Evolutionary conservation across 2,113 vertebrate genomes (phyloP), one percentile per base, ranked within the genome.

Genomic region (Cynoglossus semilaevis): DNA sequence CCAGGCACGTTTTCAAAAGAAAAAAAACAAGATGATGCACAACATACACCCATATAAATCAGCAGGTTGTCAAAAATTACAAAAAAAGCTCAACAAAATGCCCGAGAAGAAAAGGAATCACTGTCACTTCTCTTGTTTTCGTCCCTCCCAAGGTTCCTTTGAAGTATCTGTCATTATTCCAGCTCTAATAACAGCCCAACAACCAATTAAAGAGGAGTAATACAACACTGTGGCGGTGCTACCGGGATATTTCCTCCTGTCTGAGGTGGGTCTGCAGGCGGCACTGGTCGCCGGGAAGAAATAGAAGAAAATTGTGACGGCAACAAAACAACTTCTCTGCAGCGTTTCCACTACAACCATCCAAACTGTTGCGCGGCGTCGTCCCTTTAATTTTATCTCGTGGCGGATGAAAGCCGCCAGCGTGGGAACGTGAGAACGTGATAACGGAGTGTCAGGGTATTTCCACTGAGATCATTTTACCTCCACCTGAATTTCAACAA

Each of bases 151-250:
- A 7, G 10, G 15, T 63, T 54, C 55, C 77, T 83, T 83, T 86
- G 79, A 87, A 82, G 77, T 78, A 52, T 55, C 67, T 68, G 68
- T 66, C 81, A 69, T 70, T 74, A 76, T 79, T 77, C 83, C 74
- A 78, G 70, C 50, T 60, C 69, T 63, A 80, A 73, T 51, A 81
- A 81, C 84, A 78, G 65, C 50, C 66, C 49, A 53, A 72, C 80
- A 85, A 75, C 77, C 80, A 85, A 88, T 88, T 88, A 82, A 80
- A 80, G 35, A 74, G 58, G 22, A 38, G 58, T 59, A 72, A 62
- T 57, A 63, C 35, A 68, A 54, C 15, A 4, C 47, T 9, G 8
- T 16, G 41, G 56, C 57, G 57, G 18, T 34, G 8, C 14, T 37
- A 7, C 47, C 34, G 5, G 53, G 38, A 49, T 46, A 43, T 51